Conservation (phyloP, 2,113 vertebrate genomes). For the Gopherus flavomarginatus region DNA sequence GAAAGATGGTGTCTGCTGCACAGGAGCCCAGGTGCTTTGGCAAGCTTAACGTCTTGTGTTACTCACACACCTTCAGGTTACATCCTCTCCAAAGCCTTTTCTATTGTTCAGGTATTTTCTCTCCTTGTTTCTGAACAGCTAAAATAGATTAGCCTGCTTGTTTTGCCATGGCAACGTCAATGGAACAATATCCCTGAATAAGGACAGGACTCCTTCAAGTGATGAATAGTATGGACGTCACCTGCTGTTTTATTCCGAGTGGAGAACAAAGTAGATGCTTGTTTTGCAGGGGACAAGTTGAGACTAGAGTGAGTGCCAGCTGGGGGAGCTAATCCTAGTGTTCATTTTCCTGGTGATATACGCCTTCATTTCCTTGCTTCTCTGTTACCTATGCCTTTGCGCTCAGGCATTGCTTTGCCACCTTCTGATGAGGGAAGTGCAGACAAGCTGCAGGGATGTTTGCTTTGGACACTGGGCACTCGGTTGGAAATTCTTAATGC, state of each 20-base stretch:
- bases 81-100: background rate
- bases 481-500: background rate
- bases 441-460: background rate
- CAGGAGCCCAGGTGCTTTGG: background rate
- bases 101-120: background rate
- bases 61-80: background rate
- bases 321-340: background rate
- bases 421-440: background rate
- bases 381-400: background rate
- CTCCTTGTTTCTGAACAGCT: background rate
- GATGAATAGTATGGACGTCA: conserved; percentile 1
- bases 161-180: background rate
- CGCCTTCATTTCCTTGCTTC: background rate
- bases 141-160: background rate
- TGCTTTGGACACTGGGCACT: background rate
- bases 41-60: background rate
- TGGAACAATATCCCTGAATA: conserved; percentile 2
- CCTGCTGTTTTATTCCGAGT: conserved; percentile 7
- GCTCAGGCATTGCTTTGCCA: background rate
- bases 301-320: background rate
- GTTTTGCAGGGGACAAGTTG: background rate
- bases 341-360: background rate
- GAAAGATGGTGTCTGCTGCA: background rate
- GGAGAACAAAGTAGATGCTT: background rate
- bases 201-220: background rate